Evolutionary conservation across 2,888 invertebrate genomes (phyloP).

Genomic region (Zhuqinia jingwanae): DNA sequence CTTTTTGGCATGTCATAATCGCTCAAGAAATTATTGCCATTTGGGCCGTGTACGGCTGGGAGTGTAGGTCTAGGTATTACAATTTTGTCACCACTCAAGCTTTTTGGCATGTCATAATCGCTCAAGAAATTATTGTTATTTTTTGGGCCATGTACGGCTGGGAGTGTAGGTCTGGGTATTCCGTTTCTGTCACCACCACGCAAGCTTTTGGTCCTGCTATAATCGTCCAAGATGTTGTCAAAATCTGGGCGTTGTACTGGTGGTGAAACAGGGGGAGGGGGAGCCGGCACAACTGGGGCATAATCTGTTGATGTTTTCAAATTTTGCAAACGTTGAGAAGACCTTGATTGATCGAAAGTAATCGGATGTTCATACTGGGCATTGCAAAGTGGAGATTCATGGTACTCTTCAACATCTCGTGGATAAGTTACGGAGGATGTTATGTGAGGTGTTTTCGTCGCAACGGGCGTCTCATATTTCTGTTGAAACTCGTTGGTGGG

Average conservation of each 20-base stretch:
- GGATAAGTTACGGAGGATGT: constrained; percentile 49
- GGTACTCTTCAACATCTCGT: constrained; percentile 2
- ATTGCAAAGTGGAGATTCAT: constrained; percentile 31
- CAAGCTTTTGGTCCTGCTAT: too few relatives aligned
- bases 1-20: not conserved
- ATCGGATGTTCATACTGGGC: not conserved
- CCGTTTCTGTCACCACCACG: not conserved
- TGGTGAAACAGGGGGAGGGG: not conserved
- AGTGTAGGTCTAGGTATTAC: not conserved
- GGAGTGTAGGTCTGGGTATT: not conserved
- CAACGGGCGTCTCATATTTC: not conserved
- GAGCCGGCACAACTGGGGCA: not conserved
- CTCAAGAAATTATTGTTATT: too few relatives aligned
- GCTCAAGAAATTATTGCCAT: too few relatives aligned
- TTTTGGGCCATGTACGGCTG: too few relatives aligned
- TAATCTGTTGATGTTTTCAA: not conserved
- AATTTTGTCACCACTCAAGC: not conserved
- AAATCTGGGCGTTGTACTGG: not conserved
- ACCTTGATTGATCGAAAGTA: not conserved
- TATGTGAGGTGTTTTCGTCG: constrained; percentile 36
- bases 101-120: not conserved
- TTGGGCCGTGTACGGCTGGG: too few relatives aligned
- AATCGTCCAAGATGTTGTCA: too few relatives aligned
- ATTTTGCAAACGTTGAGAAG: not conserved
- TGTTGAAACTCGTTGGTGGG: constrained; percentile 34